Percentiles rank a stretch among this genome's conserved stretches.
Conservation (phyloP, 2,113 vertebrate species). For the Kryptolebias marmoratus region DNA sequence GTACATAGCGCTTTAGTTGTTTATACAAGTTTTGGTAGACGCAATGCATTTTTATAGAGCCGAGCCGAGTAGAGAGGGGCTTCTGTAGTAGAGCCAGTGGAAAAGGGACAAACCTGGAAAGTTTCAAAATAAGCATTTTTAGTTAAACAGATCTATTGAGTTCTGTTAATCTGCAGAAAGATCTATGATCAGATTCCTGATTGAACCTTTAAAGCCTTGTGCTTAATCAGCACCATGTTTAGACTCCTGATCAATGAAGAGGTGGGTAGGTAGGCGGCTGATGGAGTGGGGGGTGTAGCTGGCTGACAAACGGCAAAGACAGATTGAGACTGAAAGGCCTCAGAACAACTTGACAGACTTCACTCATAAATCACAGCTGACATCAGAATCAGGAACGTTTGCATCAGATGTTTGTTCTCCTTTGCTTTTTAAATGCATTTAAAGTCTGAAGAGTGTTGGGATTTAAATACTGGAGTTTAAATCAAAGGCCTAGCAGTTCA, state of each 20-base stretch:
- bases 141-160: no score
- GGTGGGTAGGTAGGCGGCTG: conserved; percentile 17
- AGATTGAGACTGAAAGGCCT: conserved; percentile 14
- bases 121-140: no score
- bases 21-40: no score
- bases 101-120: no score
- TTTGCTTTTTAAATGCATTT: conserved; percentile 19
- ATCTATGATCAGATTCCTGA: conserved; percentile 24
- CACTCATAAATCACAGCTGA: conserved; percentile 58
- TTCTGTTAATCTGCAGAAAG: no score
- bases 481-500: not conserved
- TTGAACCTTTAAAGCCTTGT: conserved; percentile 39
- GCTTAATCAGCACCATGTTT: conserved; percentile 64
- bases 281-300: not conserved
- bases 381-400: conserved; percentile 34
- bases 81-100: no score
- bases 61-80: no score
- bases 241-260: conserved; percentile 57
- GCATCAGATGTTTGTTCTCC: conserved; percentile 60
- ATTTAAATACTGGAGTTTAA: conserved; percentile 14
- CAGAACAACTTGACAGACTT: conserved; percentile 39
- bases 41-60: no score
- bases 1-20: no score
- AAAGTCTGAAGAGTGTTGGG: conserved; percentile 22
- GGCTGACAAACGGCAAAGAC: not conserved